Evolutionary conservation across 2,888 invertebrate species (phyloP).

Genomic region (Hypsopygia costalis): DNA sequence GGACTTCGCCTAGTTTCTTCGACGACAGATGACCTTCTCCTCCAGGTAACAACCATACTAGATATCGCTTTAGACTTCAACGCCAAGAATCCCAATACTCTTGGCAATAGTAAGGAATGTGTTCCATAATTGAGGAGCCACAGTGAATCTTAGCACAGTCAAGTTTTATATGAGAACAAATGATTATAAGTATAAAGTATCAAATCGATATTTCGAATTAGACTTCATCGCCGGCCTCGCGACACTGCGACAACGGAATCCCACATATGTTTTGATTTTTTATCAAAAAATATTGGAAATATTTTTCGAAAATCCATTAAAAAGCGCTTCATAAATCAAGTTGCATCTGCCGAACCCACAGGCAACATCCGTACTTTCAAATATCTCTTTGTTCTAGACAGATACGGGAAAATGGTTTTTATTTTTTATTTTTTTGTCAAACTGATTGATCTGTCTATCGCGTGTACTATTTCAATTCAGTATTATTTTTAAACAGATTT

Average conservation of each 20-base stretch:
- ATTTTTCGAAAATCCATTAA: conserved; percentile 75
- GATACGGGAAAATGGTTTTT: conserved; percentile 31
- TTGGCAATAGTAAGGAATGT: no score
- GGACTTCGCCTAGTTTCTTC: no score
- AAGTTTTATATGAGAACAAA: no score
- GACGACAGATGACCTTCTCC: no score
- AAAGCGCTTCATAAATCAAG: conserved; percentile 68
- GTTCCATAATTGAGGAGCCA: no score
- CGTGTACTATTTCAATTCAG: background rate
- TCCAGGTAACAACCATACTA: no score
- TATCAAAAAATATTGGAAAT: conserved; percentile 44
- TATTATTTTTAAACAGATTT: background rate
- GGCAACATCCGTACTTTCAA: conserved; percentile 43
- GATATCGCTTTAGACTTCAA: no score
- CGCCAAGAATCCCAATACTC: no score
- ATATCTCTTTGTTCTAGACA: conserved; percentile 37
- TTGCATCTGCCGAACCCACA: conserved; percentile 56
- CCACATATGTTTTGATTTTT: conserved; percentile 69
- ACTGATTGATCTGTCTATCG: conserved; percentile 35
- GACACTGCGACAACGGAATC: conserved; percentile 52
- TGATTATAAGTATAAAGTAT: no score
- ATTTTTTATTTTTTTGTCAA: conserved; percentile 15
- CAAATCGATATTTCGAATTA: conserved; percentile 25
- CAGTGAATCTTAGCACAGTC: no score
- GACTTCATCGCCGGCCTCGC: conserved; percentile 25